Percentiles rank a stretch among this genome's conserved stretches.
These are phyloP conservation scores for Zaprionus bogoriensis DNA, from an alignment of 2,888 invertebrate species.

Conservation along the genomic window DNA sequence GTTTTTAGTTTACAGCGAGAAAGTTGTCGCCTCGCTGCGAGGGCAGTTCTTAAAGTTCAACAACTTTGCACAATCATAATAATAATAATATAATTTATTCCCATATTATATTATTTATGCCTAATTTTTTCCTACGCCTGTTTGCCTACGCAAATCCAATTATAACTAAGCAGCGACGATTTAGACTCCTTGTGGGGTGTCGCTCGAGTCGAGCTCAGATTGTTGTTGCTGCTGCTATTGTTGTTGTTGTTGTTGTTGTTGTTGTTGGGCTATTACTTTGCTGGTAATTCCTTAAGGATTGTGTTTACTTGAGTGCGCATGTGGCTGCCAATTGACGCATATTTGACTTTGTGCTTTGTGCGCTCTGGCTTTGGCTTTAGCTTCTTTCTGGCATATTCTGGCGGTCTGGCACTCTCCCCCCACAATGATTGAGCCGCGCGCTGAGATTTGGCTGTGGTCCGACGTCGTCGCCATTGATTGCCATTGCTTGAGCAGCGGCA, in stretches of 20 bases:
- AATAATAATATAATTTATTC: constrained; percentile 12
- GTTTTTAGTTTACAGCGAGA: constrained; percentile 44
- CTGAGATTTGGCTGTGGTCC: constrained; percentile 49
- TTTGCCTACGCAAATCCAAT: constrained; percentile 51
- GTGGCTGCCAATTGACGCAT: constrained; percentile 76
- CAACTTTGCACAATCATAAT: constrained; percentile 48
- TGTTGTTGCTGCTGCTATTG: too few species aligned
- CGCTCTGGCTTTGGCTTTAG: neutral
- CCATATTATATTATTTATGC: constrained; percentile 53
- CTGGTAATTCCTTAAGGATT: constrained; percentile 76
- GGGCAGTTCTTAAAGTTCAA: constrained; percentile 40
- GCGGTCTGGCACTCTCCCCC: constrained; percentile 35
- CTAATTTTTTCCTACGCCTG: constrained; percentile 7
- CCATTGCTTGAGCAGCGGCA: constrained; percentile 60
- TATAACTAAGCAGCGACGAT: constrained; percentile 59
- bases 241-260: constrained; percentile 6
- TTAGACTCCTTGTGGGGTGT: constrained; percentile 16
- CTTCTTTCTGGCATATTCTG: constrained; percentile 7
- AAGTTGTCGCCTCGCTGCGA: constrained; percentile 25
- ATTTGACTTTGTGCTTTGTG: constrained; percentile 66
- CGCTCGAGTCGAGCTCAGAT: too few species aligned
- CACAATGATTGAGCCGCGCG: constrained; percentile 69
- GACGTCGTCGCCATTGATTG: constrained; percentile 56
- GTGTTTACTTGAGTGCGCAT: constrained; percentile 75
- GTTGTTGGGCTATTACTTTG: constrained; percentile 56